A percentile compares a stretch with the other conserved stretches of the same genome.
These are phyloP conservation scores for Coelopa pilipes DNA, from an alignment of 2,888 invertebrate species.

Conservation along the genomic window DNA sequence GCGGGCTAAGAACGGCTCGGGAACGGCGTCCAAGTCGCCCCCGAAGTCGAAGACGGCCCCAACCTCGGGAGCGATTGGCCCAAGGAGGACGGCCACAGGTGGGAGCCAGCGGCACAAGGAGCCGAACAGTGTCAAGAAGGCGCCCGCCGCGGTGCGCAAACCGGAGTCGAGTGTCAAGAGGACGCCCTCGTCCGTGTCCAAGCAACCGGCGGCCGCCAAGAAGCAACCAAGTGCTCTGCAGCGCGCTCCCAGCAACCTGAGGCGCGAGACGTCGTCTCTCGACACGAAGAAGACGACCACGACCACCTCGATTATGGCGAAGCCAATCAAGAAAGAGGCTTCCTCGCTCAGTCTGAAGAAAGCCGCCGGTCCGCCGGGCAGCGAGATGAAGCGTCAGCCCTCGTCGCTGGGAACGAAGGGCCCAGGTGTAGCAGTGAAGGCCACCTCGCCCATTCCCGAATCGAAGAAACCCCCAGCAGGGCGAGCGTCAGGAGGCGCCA, in stretches of 20 bases:
- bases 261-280: slow-evolving; percentile 47
- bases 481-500: slow-evolving; percentile 22
- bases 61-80: slow-evolving; percentile 34
- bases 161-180: slow-evolving; percentile 48
- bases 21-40: slow-evolving; percentile 38
- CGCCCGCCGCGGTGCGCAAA: slow-evolving; percentile 47
- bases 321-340: slow-evolving; percentile 17
- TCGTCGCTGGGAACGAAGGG: background rate
- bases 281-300: slow-evolving; percentile 35
- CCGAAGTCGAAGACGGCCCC: slow-evolving; percentile 40
- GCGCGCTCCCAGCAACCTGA: slow-evolving; percentile 39
- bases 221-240: slow-evolving; percentile 44
- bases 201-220: slow-evolving; percentile 43
- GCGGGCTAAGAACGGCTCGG: slow-evolving; percentile 42
- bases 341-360: slow-evolving; percentile 18
- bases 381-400: slow-evolving; percentile 10
- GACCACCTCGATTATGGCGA: background rate
- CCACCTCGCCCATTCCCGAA: background rate
- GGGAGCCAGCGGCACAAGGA: slow-evolving; percentile 47
- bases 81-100: background rate
- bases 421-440: slow-evolving; percentile 2
- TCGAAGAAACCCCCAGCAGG: too few species aligned
- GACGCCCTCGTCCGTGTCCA: slow-evolving; percentile 49
- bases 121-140: slow-evolving; percentile 64
- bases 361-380: slow-evolving; percentile 2